These are phyloP conservation scores for Machimus rusticus DNA, from an alignment of 2,888 invertebrate genomes.

Conservation along the genomic window DNA sequence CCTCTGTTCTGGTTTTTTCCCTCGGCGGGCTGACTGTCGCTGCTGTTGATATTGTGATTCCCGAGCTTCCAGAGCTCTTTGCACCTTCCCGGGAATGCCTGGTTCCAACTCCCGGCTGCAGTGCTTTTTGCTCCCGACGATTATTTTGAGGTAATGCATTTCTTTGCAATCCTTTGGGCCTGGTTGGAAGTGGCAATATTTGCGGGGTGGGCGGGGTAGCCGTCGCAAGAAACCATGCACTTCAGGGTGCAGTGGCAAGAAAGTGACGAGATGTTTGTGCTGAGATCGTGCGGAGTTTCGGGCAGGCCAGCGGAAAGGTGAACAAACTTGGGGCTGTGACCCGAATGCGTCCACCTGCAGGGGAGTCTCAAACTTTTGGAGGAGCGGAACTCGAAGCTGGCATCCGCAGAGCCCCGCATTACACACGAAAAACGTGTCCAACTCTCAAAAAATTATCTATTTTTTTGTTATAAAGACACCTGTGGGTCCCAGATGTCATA, in stretches of 20 bases:
- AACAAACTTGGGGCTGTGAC: neutral
- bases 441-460: too few relatives aligned
- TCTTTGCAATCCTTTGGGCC: neutral
- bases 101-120: neutral
- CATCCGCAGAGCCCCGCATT: neutral
- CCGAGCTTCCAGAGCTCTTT: slow-evolving; percentile 20
- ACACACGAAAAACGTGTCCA: too few relatives aligned
- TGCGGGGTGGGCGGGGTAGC: neutral
- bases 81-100: neutral
- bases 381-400: neutral
- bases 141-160: slow-evolving; percentile 38
- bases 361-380: too few relatives aligned
- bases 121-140: slow-evolving; percentile 11
- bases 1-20: neutral
- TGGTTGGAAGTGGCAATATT: slow-evolving; percentile 20
- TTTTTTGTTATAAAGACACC: too few relatives aligned
- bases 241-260: neutral
- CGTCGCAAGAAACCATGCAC: neutral
- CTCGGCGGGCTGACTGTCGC: neutral
- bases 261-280: slow-evolving; percentile 1
- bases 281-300: neutral
- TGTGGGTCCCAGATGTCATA: too few relatives aligned
- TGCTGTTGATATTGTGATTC: slow-evolving; percentile 33
- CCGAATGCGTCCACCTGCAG: neutral
- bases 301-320: neutral